Conservation (phyloP, 2,113 vertebrate species). For the Chlorocebus sabaeus region DNA sequence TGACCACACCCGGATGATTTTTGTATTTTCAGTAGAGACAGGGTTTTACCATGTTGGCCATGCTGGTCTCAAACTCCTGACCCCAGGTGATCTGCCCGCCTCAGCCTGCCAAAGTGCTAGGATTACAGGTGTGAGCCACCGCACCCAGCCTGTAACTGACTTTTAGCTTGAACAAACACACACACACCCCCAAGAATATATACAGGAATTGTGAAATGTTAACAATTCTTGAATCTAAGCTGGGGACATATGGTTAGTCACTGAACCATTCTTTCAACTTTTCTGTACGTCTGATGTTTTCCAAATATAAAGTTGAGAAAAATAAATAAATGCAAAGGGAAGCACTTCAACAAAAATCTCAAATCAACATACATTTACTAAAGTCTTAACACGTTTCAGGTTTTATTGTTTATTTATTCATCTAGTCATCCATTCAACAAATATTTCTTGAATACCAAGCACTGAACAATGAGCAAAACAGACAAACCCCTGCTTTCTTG, state of each 20-base stretch:
- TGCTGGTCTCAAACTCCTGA: too few species aligned
- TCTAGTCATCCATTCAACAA: background rate
- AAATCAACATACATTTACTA: background rate
- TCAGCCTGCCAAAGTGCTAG: too few species aligned
- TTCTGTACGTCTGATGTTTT: background rate
- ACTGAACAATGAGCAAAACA: background rate
- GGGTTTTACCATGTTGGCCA: too few species aligned
- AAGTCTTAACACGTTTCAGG: background rate
- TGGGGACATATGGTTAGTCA: background rate
- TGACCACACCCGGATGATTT: too few species aligned
- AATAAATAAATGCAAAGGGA: conserved; percentile 41
- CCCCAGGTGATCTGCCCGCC: too few species aligned
- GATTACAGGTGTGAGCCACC: too few species aligned
- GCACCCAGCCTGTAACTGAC: background rate
- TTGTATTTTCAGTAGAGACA: too few species aligned
- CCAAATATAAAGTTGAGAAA: conserved; percentile 38
- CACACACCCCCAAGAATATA: background rate
- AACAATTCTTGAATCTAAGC: background rate
- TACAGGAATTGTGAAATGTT: background rate
- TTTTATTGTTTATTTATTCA: background rate
- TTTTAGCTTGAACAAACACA: background rate
- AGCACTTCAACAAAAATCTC: conserved; percentile 12
- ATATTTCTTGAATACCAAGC: background rate
- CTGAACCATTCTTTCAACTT: background rate
- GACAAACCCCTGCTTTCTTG: background rate